A percentile compares a stretch with the other conserved stretches of the same genome.
These are phyloP conservation scores for Papilio polytes DNA, from an alignment of 1,140 invertebrate genomes.

Conservation along the genomic window DNA sequence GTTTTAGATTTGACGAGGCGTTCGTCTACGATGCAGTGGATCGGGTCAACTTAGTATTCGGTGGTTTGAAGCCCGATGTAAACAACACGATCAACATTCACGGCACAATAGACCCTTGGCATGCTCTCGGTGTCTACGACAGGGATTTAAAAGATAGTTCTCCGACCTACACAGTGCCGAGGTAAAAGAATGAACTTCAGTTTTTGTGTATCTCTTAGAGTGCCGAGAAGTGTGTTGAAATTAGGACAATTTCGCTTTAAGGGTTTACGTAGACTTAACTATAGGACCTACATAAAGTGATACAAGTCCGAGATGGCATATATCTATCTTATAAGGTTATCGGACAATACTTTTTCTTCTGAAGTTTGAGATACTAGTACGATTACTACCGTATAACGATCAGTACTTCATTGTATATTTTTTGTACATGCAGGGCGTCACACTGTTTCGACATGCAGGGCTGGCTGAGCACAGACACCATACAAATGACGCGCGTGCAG, in stretches of 20 bases:
- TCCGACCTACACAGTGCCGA: slow-evolving; percentile 82
- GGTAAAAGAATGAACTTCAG: slow-evolving; percentile 57
- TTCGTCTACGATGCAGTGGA: slow-evolving; percentile 80
- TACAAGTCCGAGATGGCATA: no score
- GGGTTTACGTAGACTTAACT: no score
- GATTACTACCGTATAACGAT: no score
- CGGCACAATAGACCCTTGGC: slow-evolving; percentile 87
- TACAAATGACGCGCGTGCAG: slow-evolving; percentile 86
- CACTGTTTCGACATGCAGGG: slow-evolving; percentile 90
- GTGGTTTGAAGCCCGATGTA: slow-evolving; percentile 83
- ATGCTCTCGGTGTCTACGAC: slow-evolving; percentile 84
- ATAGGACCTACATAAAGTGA: no score
- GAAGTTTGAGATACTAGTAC: no score
- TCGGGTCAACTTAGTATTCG: slow-evolving; percentile 86
- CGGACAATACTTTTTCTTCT: no score
- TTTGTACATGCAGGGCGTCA: slow-evolving; percentile 86
- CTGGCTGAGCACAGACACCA: slow-evolving; percentile 81
- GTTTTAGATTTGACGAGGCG: slow-evolving; percentile 79
- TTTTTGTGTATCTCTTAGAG: no score
- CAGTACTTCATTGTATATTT: background rate
- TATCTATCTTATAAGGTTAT: no score
- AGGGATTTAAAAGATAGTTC: slow-evolving; percentile 79
- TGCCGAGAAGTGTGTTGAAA: no score
- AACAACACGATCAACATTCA: slow-evolving; percentile 87
- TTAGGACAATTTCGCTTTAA: no score